Percentiles rank a stretch among this genome's conserved stretches.
These are phyloP conservation scores for Hybos culiciformis DNA, from an alignment of 2,888 invertebrate genomes.

Conservation along the genomic window DNA sequence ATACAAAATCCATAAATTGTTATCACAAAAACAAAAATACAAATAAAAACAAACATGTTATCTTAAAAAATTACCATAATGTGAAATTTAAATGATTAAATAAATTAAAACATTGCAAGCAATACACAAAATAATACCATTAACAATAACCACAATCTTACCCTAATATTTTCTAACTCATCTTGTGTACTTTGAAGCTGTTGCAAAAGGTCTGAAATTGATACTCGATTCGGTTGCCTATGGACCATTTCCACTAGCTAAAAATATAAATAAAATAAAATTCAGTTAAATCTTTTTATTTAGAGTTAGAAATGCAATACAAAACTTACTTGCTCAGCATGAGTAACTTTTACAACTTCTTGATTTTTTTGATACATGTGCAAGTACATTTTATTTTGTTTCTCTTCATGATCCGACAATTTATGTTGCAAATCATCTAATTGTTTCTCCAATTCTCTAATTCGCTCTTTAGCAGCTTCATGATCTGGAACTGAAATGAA, in stretches of 20 bases:
- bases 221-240: conserved; percentile 52
- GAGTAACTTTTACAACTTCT: conserved; percentile 60
- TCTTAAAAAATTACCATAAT: background rate
- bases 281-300: background rate
- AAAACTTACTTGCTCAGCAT: conserved; percentile 48
- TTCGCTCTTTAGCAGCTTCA: conserved; percentile 57
- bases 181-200: conserved; percentile 73
- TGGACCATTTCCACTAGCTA: conserved; percentile 40
- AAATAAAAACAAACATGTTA: background rate
- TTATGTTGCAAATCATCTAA: conserved; percentile 55
- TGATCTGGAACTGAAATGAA: conserved; percentile 61
- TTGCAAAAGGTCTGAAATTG: conserved; percentile 67
- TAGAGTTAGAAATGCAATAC: conserved; percentile 7
- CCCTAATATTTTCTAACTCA: conserved; percentile 78
- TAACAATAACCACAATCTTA: conserved; percentile 40
- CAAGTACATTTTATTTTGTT: conserved; percentile 62
- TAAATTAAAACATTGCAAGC: conserved; percentile 13
- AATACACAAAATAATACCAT: conserved; percentile 31
- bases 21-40: background rate
- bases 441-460: conserved; percentile 56
- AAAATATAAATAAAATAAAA: conserved; percentile 9
- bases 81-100: background rate
- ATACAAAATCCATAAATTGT: no score
- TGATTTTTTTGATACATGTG: conserved; percentile 74
- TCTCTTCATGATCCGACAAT: conserved; percentile 54